Evolutionary conservation across 2,888 invertebrate genomes (phyloP).

Genomic region (Lasioglossum figueresi): DNA sequence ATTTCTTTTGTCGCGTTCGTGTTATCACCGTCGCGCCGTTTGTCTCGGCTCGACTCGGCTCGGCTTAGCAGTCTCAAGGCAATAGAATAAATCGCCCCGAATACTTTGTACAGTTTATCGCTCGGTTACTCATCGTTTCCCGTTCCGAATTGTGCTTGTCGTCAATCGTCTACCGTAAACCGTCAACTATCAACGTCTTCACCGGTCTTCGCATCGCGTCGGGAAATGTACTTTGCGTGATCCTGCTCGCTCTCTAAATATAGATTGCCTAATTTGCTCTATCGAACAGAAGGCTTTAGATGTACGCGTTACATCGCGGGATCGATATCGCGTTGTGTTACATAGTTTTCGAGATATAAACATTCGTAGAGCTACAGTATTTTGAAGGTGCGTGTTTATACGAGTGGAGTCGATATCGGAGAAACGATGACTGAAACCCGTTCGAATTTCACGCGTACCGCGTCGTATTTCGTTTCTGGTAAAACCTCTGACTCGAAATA

Average conservation of each 20-base stretch:
- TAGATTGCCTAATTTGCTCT: neutral
- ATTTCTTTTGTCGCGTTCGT: neutral
- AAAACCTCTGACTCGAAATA: neutral
- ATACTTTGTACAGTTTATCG: conserved; percentile 24
- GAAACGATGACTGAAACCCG: neutral
- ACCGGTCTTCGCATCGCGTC: neutral
- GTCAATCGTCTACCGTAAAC: neutral
- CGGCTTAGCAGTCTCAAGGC: neutral
- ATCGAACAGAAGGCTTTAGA: neutral
- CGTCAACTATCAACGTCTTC: neutral
- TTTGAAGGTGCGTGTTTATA: no score
- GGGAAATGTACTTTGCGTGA: conserved; percentile 14
- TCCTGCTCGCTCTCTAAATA: neutral
- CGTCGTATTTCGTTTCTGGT: neutral
- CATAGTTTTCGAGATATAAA: neutral
- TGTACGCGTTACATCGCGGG: no score
- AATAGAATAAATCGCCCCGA: conserved; percentile 17
- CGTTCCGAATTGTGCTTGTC: neutral
- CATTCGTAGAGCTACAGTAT: no score
- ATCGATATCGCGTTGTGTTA: no score
- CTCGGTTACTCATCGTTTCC: neutral
- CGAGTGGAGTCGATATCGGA: neutral
- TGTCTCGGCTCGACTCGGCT: neutral
- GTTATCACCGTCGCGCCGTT: neutral
- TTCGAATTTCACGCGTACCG: neutral